Percentiles rank a stretch among this genome's conserved stretches.
Conservation (phyloP, 2,888 invertebrate genomes). For the Pherbina coryleti region DNA sequence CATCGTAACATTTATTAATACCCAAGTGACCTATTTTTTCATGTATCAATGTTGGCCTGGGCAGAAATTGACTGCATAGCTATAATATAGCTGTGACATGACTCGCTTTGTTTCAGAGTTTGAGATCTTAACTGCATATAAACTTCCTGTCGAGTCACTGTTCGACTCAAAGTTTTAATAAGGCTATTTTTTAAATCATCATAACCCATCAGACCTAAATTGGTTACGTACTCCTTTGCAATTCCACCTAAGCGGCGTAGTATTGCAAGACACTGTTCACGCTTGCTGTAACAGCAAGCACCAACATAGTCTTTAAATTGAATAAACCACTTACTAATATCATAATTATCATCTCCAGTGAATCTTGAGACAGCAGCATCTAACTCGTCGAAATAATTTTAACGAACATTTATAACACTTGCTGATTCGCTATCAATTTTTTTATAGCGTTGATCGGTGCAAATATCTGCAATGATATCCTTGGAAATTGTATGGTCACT, state of each 20-base stretch:
- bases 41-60: neutral
- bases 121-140: constrained; percentile 23
- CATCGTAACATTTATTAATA: neutral
- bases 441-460: too few species aligned
- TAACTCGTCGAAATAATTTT: too few species aligned
- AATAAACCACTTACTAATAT: too few species aligned
- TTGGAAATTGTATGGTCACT: too few species aligned
- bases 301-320: constrained; percentile 5
- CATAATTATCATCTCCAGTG: too few species aligned
- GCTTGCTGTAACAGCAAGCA: constrained; percentile 1
- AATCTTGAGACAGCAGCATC: too few species aligned
- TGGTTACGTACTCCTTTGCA: constrained; percentile 21
- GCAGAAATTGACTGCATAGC: constrained; percentile 33
- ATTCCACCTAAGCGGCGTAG: constrained; percentile 23
- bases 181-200: neutral
- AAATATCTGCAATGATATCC: too few species aligned
- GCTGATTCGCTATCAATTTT: too few species aligned
- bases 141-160: constrained; percentile 22
- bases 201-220: constrained; percentile 25
- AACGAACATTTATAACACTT: too few species aligned
- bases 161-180: constrained; percentile 1
- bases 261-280: neutral
- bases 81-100: constrained; percentile 31
- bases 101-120: constrained; percentile 8
- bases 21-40: neutral